Conservation (phyloP, 2,113 vertebrate species). For the Arenaria interpres region DNA sequence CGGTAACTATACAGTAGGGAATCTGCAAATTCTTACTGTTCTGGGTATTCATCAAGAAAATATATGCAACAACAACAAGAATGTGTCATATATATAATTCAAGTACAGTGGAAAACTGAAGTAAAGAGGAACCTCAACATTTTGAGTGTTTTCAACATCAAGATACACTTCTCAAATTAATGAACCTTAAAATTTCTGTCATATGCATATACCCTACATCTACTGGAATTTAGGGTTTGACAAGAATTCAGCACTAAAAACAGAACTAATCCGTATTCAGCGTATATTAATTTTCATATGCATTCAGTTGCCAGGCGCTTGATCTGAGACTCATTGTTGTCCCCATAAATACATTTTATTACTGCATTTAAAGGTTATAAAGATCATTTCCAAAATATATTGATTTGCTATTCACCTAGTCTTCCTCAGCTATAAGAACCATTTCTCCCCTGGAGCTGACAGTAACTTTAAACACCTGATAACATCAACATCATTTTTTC, state of each 20-base stretch:
- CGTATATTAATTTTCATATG: background rate
- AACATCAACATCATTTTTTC: background rate
- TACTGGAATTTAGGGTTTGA: background rate
- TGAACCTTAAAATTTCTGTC: background rate
- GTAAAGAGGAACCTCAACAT: background rate
- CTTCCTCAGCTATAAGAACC: background rate
- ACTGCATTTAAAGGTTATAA: slow-evolving; percentile 39
- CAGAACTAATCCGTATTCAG: background rate
- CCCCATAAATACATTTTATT: background rate
- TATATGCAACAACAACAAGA: background rate
- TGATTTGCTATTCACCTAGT: slow-evolving; percentile 8
- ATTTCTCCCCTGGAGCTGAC: background rate
- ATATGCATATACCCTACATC: rapidly evolving
- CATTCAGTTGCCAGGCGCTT: background rate
- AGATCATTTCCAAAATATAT: background rate
- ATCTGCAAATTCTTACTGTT: background rate
- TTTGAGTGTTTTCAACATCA: background rate
- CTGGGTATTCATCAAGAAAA: background rate
- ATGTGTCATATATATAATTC: background rate
- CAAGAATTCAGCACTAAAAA: background rate
- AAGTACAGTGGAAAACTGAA: background rate
- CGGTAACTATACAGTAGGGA: background rate
- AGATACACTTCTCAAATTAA: background rate
- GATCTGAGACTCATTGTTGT: background rate
- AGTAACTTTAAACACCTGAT: background rate